Percentiles rank a stretch among this genome's conserved stretches.
phyloP scores from a whole-genome alignment of 2,113 vertebrate species.

The Hemiscyllium ocellatum region DNA sequence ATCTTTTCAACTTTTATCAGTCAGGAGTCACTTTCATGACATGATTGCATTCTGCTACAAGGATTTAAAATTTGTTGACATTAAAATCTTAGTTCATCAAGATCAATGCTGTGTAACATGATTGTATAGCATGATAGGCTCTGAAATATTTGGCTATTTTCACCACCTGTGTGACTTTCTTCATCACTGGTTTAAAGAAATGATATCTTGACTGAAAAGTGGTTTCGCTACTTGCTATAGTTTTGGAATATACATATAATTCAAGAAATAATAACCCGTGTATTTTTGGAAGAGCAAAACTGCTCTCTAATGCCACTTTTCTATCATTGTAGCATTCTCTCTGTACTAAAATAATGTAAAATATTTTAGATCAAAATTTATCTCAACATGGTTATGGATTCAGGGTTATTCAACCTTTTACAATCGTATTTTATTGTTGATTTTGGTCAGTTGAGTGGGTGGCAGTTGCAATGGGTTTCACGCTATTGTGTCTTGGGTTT shows the following conservation, averaged over 20 bases:
- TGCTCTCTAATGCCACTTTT: not conserved
- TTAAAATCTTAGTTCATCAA: not conserved
- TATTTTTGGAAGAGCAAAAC: not conserved
- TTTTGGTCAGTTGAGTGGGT: not conserved
- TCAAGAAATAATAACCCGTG: not conserved
- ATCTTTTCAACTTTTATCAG: not conserved
- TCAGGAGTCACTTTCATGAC: not conserved
- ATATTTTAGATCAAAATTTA: not conserved
- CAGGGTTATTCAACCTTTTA: not conserved
- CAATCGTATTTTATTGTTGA: not conserved
- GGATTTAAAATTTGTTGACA: not conserved
- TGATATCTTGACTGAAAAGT: not conserved
- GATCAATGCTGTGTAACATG: not conserved
- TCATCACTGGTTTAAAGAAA: not conserved
- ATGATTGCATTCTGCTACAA: not conserved
- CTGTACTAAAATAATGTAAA: not conserved
- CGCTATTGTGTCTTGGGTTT: not conserved
- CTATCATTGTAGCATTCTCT: not conserved
- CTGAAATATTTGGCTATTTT: not conserved
- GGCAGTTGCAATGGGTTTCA: not conserved
- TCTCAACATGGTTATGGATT: not conserved
- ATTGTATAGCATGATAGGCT: not conserved
- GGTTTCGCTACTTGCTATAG: not conserved
- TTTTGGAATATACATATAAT: not conserved
- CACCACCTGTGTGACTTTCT: not conserved